These are phyloP conservation scores for Microcebus tavaratra DNA, from an alignment of 2,113 vertebrate species.

Conservation along the genomic window DNA sequence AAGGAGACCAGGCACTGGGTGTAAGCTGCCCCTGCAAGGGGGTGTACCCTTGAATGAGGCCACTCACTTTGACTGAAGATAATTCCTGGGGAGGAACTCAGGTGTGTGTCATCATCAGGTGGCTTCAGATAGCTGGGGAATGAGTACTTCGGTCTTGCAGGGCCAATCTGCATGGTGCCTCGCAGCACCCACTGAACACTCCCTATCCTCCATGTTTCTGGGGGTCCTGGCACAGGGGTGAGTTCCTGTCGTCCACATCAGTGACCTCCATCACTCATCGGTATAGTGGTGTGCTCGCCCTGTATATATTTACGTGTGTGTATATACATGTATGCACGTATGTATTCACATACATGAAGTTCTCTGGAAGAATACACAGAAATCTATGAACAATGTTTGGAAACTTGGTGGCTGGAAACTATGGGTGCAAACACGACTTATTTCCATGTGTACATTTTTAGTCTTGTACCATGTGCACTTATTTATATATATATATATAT, in stretches of 20 bases:
- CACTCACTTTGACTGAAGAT: not conserved
- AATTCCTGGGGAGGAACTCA: not conserved
- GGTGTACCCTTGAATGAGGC: not conserved
- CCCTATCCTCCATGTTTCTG: not conserved
- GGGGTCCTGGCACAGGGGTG: not conserved
- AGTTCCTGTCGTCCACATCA: too few relatives aligned
- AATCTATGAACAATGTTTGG: not conserved
- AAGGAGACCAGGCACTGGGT: not conserved
- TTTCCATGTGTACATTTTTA: not conserved
- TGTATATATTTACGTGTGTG: not conserved
- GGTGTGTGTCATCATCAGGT: too few relatives aligned
- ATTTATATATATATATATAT: not conserved
- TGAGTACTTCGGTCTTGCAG: not conserved
- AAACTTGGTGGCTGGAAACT: not conserved
- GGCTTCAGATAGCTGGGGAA: not conserved
- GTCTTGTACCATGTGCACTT: not conserved
- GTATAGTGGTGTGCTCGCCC: not conserved
- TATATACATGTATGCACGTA: not conserved
- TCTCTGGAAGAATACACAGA: not conserved
- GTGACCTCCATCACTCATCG: not conserved
- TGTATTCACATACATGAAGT: not conserved
- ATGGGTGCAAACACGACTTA: not conserved
- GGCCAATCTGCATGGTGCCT: accelerated
- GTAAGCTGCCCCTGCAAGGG: not conserved
- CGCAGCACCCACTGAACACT: accelerated